Percentiles rank a stretch among this genome's conserved stretches.
phyloP scores from a whole-genome alignment of 92 coral and sea anemone genomes.

The Micromussa lordhowensis region DNA sequence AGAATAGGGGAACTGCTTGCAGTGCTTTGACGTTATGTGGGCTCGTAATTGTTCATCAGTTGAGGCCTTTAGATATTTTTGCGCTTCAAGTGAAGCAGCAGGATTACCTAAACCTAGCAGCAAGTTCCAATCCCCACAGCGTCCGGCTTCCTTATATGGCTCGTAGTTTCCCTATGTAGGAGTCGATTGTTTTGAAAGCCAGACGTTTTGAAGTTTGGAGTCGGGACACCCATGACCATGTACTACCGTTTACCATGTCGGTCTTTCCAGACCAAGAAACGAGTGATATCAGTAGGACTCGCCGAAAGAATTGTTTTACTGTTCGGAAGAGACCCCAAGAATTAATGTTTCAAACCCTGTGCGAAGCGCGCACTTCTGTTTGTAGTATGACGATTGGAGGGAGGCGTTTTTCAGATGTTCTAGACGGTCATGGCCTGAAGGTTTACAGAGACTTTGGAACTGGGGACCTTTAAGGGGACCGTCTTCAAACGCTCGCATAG shows the following conservation, averaged over 20 bases:
- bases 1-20: constrained; percentile 63
- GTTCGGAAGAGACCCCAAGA: constrained; percentile 54
- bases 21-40: constrained; percentile 53
- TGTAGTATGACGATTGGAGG: constrained; percentile 42
- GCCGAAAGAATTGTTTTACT: constrained; percentile 44
- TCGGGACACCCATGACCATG: constrained; percentile 19
- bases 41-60: constrained; percentile 63
- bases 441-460: constrained; percentile 16
- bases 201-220: constrained; percentile 43
- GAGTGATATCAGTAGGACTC: constrained; percentile 51
- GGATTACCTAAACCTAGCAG: constrained; percentile 56
- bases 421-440: constrained; percentile 23
- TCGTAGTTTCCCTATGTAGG: constrained; percentile 60
- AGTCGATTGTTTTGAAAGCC: constrained; percentile 56
- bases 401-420: constrained; percentile 3
- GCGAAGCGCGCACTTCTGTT: constrained; percentile 48
- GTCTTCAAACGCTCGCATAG: constrained; percentile 37
- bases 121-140: constrained; percentile 50
- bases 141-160: constrained; percentile 62
- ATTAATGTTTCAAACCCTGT: too few species aligned
- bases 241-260: constrained; percentile 36
- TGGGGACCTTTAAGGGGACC: neutral
- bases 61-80: constrained; percentile 34
- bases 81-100: constrained; percentile 51
- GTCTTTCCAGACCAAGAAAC: constrained; percentile 65